Conservation (phyloP, 2,797 vertebrate species). For the Chelon auratus region DNA sequence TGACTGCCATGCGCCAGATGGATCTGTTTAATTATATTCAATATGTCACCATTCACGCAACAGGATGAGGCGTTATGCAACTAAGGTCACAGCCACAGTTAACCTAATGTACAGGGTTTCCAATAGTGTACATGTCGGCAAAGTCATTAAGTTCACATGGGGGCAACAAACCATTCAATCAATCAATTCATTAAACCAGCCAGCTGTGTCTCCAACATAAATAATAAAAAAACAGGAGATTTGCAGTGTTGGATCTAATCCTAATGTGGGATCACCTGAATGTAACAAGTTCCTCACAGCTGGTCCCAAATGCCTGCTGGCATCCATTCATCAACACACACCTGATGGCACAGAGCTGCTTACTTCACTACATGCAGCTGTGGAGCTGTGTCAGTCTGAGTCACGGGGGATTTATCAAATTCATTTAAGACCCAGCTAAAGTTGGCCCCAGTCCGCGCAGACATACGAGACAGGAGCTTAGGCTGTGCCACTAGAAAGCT, state of each 20-base stretch:
- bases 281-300: slow-evolving; percentile 36
- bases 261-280: slow-evolving; percentile 29
- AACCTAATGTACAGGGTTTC: background rate
- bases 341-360: slow-evolving; percentile 33
- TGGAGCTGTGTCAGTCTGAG: slow-evolving; percentile 35
- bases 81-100: background rate
- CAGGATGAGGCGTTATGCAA: background rate
- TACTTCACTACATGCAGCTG: slow-evolving; percentile 44
- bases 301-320: slow-evolving; percentile 49
- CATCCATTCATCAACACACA: slow-evolving; percentile 45
- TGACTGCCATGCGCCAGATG: background rate
- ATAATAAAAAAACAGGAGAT: background rate
- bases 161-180: background rate
- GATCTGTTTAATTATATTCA: slow-evolving; percentile 29
- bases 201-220: slow-evolving; percentile 6
- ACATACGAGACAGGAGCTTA: slow-evolving; percentile 25
- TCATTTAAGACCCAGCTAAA: slow-evolving; percentile 50
- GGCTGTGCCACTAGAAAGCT: slow-evolving; percentile 33
- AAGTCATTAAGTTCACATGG: background rate
- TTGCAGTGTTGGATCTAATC: slow-evolving; percentile 10
- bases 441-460: slow-evolving; percentile 37
- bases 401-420: slow-evolving; percentile 58
- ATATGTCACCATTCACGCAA: background rate
- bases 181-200: background rate
- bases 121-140: background rate